phyloP scores from a whole-genome alignment of 2,888 invertebrate genomes.

The Teleogryllus oceanicus region DNA sequence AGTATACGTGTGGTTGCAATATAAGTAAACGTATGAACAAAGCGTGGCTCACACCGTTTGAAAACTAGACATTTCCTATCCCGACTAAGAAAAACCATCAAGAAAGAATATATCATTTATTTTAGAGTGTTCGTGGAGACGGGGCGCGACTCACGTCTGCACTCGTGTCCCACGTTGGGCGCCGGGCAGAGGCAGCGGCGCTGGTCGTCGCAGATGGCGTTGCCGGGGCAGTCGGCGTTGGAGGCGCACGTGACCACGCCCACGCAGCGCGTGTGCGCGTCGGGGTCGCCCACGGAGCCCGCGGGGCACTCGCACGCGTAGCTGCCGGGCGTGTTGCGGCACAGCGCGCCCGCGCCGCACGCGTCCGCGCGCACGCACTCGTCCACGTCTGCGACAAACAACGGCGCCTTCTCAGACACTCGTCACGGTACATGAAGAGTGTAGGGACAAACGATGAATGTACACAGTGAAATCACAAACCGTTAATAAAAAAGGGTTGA shows the following conservation, averaged over 20 bases:
- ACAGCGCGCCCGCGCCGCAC: conserved; percentile 79
- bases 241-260: conserved; percentile 73
- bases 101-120: too few species aligned
- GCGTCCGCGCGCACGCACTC: conserved; percentile 69
- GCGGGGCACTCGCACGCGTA: conserved; percentile 78
- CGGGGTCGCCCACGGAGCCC: conserved; percentile 77
- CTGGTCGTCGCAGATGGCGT: conserved; percentile 75
- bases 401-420: too few species aligned
- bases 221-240: conserved; percentile 82
- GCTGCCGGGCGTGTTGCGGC: conserved; percentile 73
- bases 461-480: too few species aligned
- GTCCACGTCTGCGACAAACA: conserved; percentile 61
- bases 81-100: too few species aligned
- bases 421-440: too few species aligned
- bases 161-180: conserved; percentile 87
- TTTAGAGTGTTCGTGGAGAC: too few species aligned
- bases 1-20: too few species aligned
- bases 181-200: conserved; percentile 83
- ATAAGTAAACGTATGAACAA: too few species aligned
- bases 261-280: conserved; percentile 75
- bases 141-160: conserved; percentile 68
- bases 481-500: too few species aligned
- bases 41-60: too few species aligned
- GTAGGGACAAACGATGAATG: too few species aligned
- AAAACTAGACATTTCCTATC: too few species aligned